A percentile compares a stretch with the other conserved stretches of the same genome.
phyloP scores from a whole-genome alignment of 1,140 invertebrate species.

The Zophobas morio region DNA sequence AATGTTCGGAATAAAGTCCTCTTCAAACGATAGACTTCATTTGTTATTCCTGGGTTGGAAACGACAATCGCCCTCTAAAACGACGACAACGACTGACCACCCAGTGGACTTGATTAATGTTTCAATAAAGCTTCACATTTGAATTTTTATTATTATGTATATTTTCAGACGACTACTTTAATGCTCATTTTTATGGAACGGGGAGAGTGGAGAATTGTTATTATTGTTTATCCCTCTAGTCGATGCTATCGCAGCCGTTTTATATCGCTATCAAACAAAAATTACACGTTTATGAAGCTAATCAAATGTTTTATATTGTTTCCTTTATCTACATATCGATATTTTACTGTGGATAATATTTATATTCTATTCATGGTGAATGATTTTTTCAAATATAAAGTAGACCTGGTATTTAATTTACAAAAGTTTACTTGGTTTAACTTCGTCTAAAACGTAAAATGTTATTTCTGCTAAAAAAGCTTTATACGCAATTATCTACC shows the following conservation, averaged over 20 bases:
- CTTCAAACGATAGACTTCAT: conserved; percentile 26
- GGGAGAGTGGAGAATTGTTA: conserved; percentile 15
- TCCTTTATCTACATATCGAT: conserved; percentile 14
- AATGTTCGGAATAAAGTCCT: conserved; percentile 28
- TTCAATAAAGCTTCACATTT: conserved; percentile 40
- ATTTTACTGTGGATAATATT: conserved; percentile 1
- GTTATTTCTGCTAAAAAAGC: too few species aligned
- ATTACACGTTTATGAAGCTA: conserved; percentile 34
- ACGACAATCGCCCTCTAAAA: conserved; percentile 36
- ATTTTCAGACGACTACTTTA: conserved; percentile 25
- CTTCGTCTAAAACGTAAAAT: too few species aligned
- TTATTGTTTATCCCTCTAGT: conserved; percentile 28
- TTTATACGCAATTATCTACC: too few species aligned
- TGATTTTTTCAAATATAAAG: too few species aligned
- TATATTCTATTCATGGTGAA: neutral
- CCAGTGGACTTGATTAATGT: conserved; percentile 44
- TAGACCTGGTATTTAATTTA: too few species aligned
- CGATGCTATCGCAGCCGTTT: conserved; percentile 25
- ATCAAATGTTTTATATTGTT: conserved; percentile 30
- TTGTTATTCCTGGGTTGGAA: conserved; percentile 43
- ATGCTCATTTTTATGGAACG: conserved; percentile 27
- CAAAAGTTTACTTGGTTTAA: too few species aligned
- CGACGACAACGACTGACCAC: conserved; percentile 30
- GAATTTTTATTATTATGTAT: conserved; percentile 45
- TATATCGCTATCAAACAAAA: conserved; percentile 25